Percentiles rank a stretch among this genome's conserved stretches.
phyloP scores from a whole-genome alignment of 1,140 invertebrate genomes.

The Drosophila sturtevanti region DNA sequence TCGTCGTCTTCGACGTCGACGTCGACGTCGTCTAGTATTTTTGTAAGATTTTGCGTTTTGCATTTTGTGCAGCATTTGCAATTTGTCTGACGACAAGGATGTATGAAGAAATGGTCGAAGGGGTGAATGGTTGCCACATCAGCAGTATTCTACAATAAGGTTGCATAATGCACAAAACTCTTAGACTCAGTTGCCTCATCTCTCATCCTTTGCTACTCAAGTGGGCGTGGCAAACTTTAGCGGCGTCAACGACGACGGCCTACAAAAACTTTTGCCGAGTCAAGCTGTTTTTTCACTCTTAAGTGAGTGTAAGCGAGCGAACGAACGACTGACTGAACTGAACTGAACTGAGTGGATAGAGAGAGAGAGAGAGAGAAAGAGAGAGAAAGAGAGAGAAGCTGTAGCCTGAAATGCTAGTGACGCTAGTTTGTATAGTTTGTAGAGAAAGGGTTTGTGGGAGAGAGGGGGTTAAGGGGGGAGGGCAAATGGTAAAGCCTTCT shows the following conservation, averaged over 20 bases:
- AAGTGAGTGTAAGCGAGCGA: slow-evolving; percentile 8
- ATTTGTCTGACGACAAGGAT: slow-evolving; percentile 36
- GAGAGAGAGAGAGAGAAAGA: no score
- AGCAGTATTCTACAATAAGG: slow-evolving; percentile 59
- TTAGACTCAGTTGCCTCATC: slow-evolving; percentile 3
- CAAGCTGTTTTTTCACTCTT: slow-evolving; percentile 49
- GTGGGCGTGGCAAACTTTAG: slow-evolving; percentile 56
- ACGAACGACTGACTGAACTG: slow-evolving; percentile 13
- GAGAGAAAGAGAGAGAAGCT: no score
- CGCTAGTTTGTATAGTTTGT: no score
- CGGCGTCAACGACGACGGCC: slow-evolving; percentile 44
- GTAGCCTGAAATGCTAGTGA: no score
- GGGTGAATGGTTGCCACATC: slow-evolving; percentile 42
- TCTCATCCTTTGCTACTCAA: slow-evolving; percentile 13
- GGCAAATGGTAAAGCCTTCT: slow-evolving; percentile 32
- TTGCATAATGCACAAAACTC: slow-evolving; percentile 55
- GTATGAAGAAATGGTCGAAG: background rate
- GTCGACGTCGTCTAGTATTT: slow-evolving; percentile 37
- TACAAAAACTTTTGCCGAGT: slow-evolving; percentile 59
- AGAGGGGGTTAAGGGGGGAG: background rate
- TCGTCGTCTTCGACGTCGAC: background rate
- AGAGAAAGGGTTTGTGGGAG: background rate
- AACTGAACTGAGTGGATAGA: background rate
- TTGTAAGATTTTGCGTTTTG: slow-evolving; percentile 54
- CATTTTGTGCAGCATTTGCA: slow-evolving; percentile 63